These are phyloP conservation scores for Donacobius atricapilla DNA, from an alignment of 2,113 vertebrate species.

Conservation along the genomic window DNA sequence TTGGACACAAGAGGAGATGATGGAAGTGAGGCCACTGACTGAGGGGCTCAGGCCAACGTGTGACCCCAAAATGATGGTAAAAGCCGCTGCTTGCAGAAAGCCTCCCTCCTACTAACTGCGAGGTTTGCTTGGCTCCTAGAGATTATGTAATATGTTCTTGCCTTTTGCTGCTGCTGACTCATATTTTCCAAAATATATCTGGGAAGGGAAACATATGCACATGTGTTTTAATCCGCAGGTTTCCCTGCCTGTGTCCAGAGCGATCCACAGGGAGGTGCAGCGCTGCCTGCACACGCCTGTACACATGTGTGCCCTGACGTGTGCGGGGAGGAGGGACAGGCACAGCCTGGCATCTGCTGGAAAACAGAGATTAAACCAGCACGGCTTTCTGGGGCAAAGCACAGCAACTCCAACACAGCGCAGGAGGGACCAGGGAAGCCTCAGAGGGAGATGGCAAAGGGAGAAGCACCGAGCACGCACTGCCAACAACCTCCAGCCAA, in stretches of 20 bases:
- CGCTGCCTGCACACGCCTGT: accelerated
- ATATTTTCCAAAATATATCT: conserved; percentile 42
- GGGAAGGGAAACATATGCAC: conserved; percentile 22
- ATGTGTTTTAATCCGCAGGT: neutral
- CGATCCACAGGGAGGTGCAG: accelerated
- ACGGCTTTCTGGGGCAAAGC: conserved; percentile 9
- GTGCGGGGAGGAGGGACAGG: neutral
- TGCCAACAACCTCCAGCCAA: neutral
- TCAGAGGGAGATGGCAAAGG: neutral
- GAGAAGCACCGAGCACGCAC: accelerated
- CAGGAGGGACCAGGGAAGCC: neutral
- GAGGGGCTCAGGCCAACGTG: neutral
- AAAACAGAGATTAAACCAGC: neutral
- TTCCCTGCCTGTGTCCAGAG: neutral
- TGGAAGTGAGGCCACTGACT: neutral
- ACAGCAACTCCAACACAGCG: neutral
- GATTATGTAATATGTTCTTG: conserved; percentile 60
- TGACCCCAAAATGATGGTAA: neutral
- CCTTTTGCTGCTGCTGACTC: conserved; percentile 54
- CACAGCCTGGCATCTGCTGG: neutral
- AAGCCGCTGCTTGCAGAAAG: neutral
- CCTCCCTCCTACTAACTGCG: neutral
- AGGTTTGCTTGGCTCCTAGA: neutral
- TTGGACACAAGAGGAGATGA: accelerated
- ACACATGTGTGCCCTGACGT: neutral